These are phyloP conservation scores for Taxidea taxus DNA, from an alignment of 2,113 vertebrate genomes.

Conservation along the genomic window DNA sequence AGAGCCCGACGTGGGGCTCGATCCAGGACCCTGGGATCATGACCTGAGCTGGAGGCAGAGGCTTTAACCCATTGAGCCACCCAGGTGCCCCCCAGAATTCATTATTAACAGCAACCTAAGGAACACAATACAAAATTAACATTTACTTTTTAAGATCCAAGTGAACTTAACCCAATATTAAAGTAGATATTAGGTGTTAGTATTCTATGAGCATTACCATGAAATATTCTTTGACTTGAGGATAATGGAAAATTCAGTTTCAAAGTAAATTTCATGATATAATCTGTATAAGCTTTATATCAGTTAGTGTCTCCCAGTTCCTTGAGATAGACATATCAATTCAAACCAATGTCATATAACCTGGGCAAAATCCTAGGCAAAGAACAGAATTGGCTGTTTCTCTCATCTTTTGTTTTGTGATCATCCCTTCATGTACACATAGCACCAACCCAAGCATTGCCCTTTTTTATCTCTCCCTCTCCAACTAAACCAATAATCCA, in stretches of 20 bases:
- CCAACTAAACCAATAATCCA: background rate
- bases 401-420: background rate
- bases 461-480: background rate
- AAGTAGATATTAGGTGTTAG: background rate
- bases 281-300: background rate
- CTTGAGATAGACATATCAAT: background rate
- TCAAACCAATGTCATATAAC: background rate
- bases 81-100: too few species aligned
- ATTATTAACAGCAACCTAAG: background rate
- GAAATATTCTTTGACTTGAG: background rate
- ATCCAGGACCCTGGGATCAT: too few species aligned
- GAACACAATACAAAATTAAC: background rate
- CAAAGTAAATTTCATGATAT: background rate
- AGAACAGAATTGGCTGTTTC: background rate
- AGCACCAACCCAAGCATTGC: background rate
- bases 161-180: background rate
- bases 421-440: background rate
- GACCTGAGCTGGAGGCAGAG: too few species aligned
- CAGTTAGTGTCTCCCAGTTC: background rate
- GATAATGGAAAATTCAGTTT: background rate
- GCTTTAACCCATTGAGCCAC: too few species aligned
- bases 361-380: background rate
- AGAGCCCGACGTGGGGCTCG: too few species aligned
- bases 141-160: background rate
- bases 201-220: background rate